Base-by-base conservation (phyloP, 1,140 invertebrate genomes). In the Drosophila nigromelanica region DNA sequence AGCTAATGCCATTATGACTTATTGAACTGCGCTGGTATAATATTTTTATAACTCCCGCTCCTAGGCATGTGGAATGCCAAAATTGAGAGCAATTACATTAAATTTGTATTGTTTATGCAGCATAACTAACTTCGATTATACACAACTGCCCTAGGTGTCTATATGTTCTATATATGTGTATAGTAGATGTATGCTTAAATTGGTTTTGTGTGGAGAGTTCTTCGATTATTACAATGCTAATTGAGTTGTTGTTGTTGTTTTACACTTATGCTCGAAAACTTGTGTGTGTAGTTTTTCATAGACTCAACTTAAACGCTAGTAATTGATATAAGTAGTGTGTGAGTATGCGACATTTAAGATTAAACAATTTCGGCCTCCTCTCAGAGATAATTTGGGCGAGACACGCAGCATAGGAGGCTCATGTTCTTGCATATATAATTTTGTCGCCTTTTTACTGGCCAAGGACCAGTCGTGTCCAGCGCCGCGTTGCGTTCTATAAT, bases 351-450 rank as follows among this genome's bases (percentile, higher is more conserved):
- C 27, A 35, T 21, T 55, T 47, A 51, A 52, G 59, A 69, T 75
- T 89, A 89, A 68, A 89, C 86, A 62, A 66, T 78, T 21, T 89
- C 86, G 39, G 67, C 70, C 80, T 89, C 67, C 40, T 92, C 87
- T 95, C 94, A 95, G 90, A 94, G 94, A 92, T 94, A 94, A 91
- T 94, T 95, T 4, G 94, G 94, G 70, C 93, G 91, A 15, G 94
- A 94, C 85, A 94, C 93, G 82, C 94, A 95, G 92, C 94, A 95
- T n/a, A 95, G 92, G n/a, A 94, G 93, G 62, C 94, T 93, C 94
- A 95, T 94, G 87, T 94, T 94, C 91, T 94, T 94, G 92, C 94
- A 94, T 70, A 95, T 91, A 10, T 94, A 94, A 78, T 93, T 94
- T 89, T 94, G 92, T 68, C 94, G 92, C 55, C 92, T 71, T 80